Base-by-base conservation (phyloP, 1,140 invertebrate genomes). In the Drosophila miranda region DNA sequence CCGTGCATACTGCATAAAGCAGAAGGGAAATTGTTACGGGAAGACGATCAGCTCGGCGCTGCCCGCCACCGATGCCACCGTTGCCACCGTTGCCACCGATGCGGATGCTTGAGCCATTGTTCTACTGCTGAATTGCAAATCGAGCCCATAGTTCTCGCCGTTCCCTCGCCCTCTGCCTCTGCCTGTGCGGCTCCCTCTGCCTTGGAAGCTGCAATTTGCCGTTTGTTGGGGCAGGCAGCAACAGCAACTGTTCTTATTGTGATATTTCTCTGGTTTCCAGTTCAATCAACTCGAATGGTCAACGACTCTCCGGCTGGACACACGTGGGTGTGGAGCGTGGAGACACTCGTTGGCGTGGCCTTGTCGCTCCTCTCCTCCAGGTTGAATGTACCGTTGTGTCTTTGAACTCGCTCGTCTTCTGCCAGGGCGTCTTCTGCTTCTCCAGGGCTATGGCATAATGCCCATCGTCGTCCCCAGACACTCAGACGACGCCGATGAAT, bases 371-470 rank as follows among this genome's bases (percentile, higher is more conserved):
- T 53, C 61, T 54, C 49, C 28, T 59, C 78, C 81, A 81, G 64
- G 81, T 81, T 86, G 81, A 86, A 86, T 87, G 81, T 87, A 76
- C 81, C 82, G 73, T 86, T 86, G 81, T 86, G 81, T 86, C 81
- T 86, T 86, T 86, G 81, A 86, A 86, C 81, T 80, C 78, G 34
- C 34, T 13, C 11, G 34, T 38, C 34, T 38, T 38, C 34, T 38
- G 34, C 11, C 34, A 11, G 11, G 11, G 4, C 34, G 13, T 38
- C 34, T 38, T 38, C 23, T 26, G 23, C 23, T 4, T 4, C 4
- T 26, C 34, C 34, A 38, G 34, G 34, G 34, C 78, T 76, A 84
- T 84, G 81, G 81, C 81, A 84, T 84, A 84, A 84, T 80, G 80
- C 75, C 75, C 52, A 73, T 30, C 63, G 69, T 48, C 70, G 75